phyloP scores from a whole-genome alignment of 2,888 invertebrate genomes.

The Chloroclystis v-ata region DNA sequence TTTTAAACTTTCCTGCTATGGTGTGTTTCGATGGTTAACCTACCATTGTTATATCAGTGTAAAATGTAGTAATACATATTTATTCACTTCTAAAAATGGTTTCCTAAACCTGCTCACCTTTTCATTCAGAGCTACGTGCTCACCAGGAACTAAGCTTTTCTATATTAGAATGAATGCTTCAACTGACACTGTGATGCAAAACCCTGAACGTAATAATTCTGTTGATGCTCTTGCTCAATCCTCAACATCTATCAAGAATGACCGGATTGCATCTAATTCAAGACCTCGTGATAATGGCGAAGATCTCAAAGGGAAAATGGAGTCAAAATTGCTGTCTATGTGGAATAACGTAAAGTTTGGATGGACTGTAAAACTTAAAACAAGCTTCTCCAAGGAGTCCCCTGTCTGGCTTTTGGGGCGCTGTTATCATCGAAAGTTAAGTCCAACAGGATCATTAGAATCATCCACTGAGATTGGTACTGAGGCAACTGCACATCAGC shows the following conservation, averaged over 20 bases:
- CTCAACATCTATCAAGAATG: conserved; percentile 39
- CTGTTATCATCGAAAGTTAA: conserved; percentile 86
- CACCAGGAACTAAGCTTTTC: neutral
- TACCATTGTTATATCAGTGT: too few species aligned
- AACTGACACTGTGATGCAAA: conserved; percentile 46
- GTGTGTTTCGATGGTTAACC: too few species aligned
- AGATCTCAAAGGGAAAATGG: conserved; percentile 85
- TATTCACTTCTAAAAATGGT: too few species aligned
- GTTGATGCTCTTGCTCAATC: conserved; percentile 43
- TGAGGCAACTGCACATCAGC: conserved; percentile 78
- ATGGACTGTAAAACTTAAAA: conserved; percentile 88
- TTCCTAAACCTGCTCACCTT: too few species aligned
- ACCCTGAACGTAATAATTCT: conserved; percentile 43
- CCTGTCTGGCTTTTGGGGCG: conserved; percentile 92
- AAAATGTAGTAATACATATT: too few species aligned
- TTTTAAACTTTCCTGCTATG: too few species aligned
- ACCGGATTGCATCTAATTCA: conserved; percentile 45
- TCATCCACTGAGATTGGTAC: conserved; percentile 80
- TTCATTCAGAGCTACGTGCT: neutral
- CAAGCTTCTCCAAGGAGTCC: conserved; percentile 88
- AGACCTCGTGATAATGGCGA: conserved; percentile 58
- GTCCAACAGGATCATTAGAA: conserved; percentile 78
- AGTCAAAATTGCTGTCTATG: conserved; percentile 89
- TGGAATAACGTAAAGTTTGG: conserved; percentile 96
- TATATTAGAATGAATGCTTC: conserved; percentile 54